Conservation (phyloP, 2,888 invertebrate genomes). For the Drosophila ustulata region DNA sequence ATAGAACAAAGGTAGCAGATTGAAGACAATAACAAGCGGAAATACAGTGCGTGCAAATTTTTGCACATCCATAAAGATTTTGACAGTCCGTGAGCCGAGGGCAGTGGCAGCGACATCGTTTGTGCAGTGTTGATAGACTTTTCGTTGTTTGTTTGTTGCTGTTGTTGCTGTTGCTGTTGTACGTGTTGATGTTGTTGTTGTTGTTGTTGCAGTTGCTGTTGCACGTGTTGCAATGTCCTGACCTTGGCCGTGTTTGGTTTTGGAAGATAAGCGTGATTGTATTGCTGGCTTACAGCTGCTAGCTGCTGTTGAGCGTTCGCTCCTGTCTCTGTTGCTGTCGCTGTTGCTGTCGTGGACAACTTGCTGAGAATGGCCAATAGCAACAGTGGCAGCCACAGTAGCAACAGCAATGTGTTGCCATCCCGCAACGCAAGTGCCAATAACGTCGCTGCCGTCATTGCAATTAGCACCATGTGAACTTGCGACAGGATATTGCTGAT, state of each 20-base stretch:
- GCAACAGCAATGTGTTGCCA: slow-evolving; percentile 50
- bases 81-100: slow-evolving; percentile 57
- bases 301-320: slow-evolving; percentile 12
- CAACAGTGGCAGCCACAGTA: slow-evolving; percentile 59
- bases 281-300: slow-evolving; percentile 53
- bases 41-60: slow-evolving; percentile 83
- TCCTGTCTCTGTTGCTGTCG: slow-evolving; percentile 21
- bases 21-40: slow-evolving; percentile 84
- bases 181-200: slow-evolving; percentile 40
- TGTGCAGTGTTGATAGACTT: slow-evolving; percentile 55
- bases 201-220: slow-evolving; percentile 29
- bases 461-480: slow-evolving; percentile 55
- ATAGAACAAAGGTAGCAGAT: slow-evolving; percentile 85
- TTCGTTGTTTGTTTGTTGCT: slow-evolving; percentile 66
- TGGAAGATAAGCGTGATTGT: slow-evolving; percentile 83
- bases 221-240: slow-evolving; percentile 40
- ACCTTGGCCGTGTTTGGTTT: slow-evolving; percentile 60
- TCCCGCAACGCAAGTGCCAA: slow-evolving; percentile 44
- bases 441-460: slow-evolving; percentile 43
- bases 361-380: slow-evolving; percentile 51
- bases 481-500: slow-evolving; percentile 70
- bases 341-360: slow-evolving; percentile 32
- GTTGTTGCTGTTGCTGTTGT: slow-evolving; percentile 42
- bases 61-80: slow-evolving; percentile 81
- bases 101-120: slow-evolving; percentile 46